Base-by-base conservation (phyloP, 2,888 invertebrate species). In the Stenolophus ochropezus region DNA sequence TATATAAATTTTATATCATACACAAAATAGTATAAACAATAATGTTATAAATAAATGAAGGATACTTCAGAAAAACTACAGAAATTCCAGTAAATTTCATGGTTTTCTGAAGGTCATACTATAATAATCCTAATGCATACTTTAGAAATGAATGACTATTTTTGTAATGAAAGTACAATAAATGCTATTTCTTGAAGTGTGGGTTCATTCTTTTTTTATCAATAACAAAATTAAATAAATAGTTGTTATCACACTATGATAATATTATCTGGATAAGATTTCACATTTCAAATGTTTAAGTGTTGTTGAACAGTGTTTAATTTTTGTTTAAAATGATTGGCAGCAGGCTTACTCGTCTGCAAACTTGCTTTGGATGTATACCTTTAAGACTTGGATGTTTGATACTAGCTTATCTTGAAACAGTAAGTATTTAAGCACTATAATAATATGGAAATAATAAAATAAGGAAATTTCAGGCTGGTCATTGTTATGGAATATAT, bases 351-450 rank as follows among this genome's bases (percentile, higher is more conserved):
- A 69, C 65, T 5, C 65, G 65, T 18, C 33, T 33, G 14, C 1
- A 27, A 69, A 33, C 18, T 47, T 85, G 85, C 82, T 83, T 85
- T 51, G 84, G 81, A 53, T 83, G 83, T 82, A 65, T 86, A 18
- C 84, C 84, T 82, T 83, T 86, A 58, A 85, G 84, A 83, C 85
- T 82, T 73, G 85, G 86, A 1, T 86, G 86, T 49, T 77, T 85
- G 33, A 76, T 86, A 21, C 86, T 86, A 85, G 84, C 84, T 14
- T 84, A 85, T n/a, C 77, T 84, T n/a, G 86, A 85, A 83, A 77
- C 85, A 53, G 86, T 86, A 82, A 86, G 85, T 85, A 82, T 2
- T n/a, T 14, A 16, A 16, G n/a, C n/a, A 51, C 14, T 16, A 16
- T 5, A 14, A 16, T 14, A 51, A 51, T 51, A 16, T 51, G 0